Evolutionary conservation across 2,113 vertebrate species (phyloP), one percentile per base, ranked within the genome.

Genomic region (Austrofundulus limnaeus): DNA sequence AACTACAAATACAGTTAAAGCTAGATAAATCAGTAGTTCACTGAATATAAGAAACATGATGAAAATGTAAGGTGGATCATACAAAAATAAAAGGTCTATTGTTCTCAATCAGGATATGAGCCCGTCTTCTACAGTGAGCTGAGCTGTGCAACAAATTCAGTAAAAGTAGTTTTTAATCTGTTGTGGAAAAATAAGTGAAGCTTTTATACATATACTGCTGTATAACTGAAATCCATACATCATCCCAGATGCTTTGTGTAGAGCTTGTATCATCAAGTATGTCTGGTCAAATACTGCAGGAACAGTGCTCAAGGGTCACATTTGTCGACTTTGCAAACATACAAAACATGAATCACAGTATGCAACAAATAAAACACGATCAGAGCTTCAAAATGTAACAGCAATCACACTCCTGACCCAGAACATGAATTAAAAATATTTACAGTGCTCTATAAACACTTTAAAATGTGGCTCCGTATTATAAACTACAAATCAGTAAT

Each of bases 11-110:
- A 79, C 21, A 64, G 31, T 46, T 37, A 31, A 34, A 70, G 37
- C 17, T 65, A 69, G 37, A 80, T 58, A 39, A 65, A 61, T 49
- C 56, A 61, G 68, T 53, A 60, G 79, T 72, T 81, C 64, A 80
- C 67, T 77, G 80, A 49, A 48, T 45, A 9, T 5, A 46, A 50
- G 41, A 72, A 51, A 51, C 23, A 28, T 28, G 49, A 24, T 59
- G 38, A 38, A 77, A 80, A 78, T 51, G 60, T 53, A 74, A 64
- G 68, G 45, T 25, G 2, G 11, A 39, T 11, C 66, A 55, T 62
- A 63, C 0, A 11, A 78, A 71, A 61, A 75, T 6, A 41, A 47
- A 42, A 17, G 24, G 25, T 28, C 19, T 34, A 58, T 54, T 25
- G 72, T 13, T 42, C 57, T 48, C 28, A 51, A 56, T 50, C 63